These are phyloP conservation scores for Gortyna flavago DNA, from an alignment of 2,888 invertebrate genomes.

Conservation along the genomic window DNA sequence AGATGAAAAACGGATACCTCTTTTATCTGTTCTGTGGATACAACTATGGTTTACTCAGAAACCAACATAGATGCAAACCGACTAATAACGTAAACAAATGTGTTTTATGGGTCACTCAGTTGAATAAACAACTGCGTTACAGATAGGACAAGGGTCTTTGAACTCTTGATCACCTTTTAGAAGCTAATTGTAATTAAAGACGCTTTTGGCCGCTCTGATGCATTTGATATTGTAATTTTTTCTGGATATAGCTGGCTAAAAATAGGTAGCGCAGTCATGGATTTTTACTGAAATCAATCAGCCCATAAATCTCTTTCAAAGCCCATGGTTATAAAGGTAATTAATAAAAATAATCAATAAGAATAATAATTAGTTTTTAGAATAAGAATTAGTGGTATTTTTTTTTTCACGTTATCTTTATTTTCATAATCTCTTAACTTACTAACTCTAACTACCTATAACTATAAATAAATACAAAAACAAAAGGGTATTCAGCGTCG, in stretches of 20 bases:
- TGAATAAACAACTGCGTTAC: slow-evolving; percentile 29
- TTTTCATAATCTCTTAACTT: no score
- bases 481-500: no score
- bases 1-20: slow-evolving; percentile 47
- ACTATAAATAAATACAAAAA: no score
- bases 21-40: no score
- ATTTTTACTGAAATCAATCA: neutral
- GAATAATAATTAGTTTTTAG: no score
- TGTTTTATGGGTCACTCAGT: slow-evolving; percentile 51
- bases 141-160: slow-evolving; percentile 19
- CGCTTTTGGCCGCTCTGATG: slow-evolving; percentile 1
- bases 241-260: slow-evolving; percentile 8
- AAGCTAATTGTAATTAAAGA: slow-evolving; percentile 18
- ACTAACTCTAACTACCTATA: no score
- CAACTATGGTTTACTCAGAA: slow-evolving; percentile 40
- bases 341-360: neutral
- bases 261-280: neutral
- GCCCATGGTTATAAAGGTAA: neutral
- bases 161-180: slow-evolving; percentile 28
- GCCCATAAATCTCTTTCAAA: neutral
- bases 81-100: slow-evolving; percentile 45
- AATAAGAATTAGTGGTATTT: neutral
- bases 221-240: neutral
- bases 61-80: slow-evolving; percentile 9
- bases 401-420: no score